Conservation (phyloP, 2,113 vertebrate species). For the Malurus alboscapulatus region DNA sequence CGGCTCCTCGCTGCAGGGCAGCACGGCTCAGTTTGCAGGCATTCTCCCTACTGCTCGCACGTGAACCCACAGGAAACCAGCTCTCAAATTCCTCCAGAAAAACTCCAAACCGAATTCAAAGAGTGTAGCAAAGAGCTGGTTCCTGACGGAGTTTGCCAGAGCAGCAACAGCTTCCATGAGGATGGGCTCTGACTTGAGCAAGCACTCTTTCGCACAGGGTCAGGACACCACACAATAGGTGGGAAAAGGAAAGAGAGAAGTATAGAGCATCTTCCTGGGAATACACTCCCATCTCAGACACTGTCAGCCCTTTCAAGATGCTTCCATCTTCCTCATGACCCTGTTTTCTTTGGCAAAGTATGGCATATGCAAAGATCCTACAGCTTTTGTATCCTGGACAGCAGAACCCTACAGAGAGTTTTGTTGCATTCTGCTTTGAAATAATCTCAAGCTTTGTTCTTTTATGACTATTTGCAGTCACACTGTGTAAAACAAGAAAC, state of each 20-base stretch:
- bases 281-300: neutral
- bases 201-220: fast-evolving
- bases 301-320: neutral
- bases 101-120: neutral
- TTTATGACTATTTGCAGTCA: neutral
- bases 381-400: neutral
- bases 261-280: neutral
- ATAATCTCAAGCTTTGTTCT: neutral
- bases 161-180: neutral
- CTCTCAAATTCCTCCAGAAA: neutral
- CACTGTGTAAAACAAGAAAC: neutral
- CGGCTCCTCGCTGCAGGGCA: neutral
- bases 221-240: neutral
- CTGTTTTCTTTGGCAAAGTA: neutral
- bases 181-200: neutral
- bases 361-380: neutral
- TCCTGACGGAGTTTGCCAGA: neutral
- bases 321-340: neutral
- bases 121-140: fast-evolving
- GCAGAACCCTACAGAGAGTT: neutral
- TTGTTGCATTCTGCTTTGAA: neutral
- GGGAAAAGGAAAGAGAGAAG: neutral
- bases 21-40: fast-evolving
- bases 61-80: neutral
- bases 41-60: fast-evolving